Evolutionary conservation across 2,797 vertebrate genomes (phyloP), one percentile per base, ranked within the genome.

Genomic region (Xyrichtys novacula): DNA sequence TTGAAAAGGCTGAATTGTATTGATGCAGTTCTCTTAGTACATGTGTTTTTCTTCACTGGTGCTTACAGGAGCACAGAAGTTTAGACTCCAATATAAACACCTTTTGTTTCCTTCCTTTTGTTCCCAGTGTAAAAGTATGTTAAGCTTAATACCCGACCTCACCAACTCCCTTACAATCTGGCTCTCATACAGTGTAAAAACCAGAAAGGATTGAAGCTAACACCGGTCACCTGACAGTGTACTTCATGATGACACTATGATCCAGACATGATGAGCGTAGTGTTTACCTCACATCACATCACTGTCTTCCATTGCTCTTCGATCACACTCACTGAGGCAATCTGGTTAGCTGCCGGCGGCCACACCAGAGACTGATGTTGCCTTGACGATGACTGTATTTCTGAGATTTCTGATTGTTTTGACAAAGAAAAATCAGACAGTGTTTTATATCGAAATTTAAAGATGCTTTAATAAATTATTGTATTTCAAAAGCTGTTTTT

Each of bases 381-480:
- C 83, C 85, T 65, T 83, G 73, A 87, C 75, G 80, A 87, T 82
- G 89, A 90, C 89, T 91, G 89, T 89, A 86, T 86, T 91, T 88
- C 84, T 85, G 76, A 92, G 84, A 92, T 91, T 92, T 93, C 85
- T 91, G 90, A 88, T 93, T 86, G 85, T 95, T 95, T 89, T 93
- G 88, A 84, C 84, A 74, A 79, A 73, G 69, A 79, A 90, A 78
- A 82, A 81, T 73, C 80, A 52, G 83, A 88, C 87, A 92, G 91
- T 88, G 89, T 95, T 95, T 96, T 96, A 94, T 96, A 95, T 95
- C 93, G 94, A 94, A 95, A 95, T 95, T 96, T 95, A 96, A 96
- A 96, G 90, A 95, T 92, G 93, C 90, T 96, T 96, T 95, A 96
- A 96, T 96, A 96, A 96, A 96, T 96, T 96, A 96, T 96, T 96